Percentiles rank a stretch among this genome's conserved stretches.
These are phyloP conservation scores for Pentalonia nigronervosa DNA, from an alignment of 1,140 invertebrate species.

Conservation along the genomic window DNA sequence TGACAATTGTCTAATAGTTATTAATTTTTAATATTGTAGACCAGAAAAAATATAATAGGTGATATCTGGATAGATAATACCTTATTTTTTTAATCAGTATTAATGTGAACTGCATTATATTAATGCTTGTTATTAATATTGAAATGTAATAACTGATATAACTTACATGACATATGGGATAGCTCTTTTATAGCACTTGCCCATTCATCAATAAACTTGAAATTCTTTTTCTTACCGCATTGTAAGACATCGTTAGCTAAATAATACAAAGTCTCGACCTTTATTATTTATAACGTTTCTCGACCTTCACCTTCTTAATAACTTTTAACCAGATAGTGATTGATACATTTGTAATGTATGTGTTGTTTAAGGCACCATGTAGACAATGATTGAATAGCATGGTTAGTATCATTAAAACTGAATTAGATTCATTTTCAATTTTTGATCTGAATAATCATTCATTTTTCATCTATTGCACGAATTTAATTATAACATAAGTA, in stretches of 20 bases:
- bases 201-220: slow-evolving; percentile 89
- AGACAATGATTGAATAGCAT: no score
- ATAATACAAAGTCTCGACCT: no score
- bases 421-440: no score
- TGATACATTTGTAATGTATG: slow-evolving; percentile 84
- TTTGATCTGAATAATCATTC: slow-evolving; percentile 73
- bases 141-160: not conserved
- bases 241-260: slow-evolving; percentile 96
- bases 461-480: slow-evolving; percentile 46
- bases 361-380: slow-evolving; percentile 89
- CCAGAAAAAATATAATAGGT: no score
- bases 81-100: no score
- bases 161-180: slow-evolving; percentile 84
- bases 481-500: not conserved
- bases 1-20: no score
- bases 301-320: slow-evolving; percentile 83
- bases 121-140: not conserved
- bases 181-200: slow-evolving; percentile 88
- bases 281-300: no score
- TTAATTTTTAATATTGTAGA: no score
- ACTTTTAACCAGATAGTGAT: slow-evolving; percentile 88
- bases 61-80: no score
- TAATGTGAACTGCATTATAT: no score
- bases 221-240: slow-evolving; percentile 89
- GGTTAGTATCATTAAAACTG: no score